Conservation (phyloP, 1,140 invertebrate species). For the Megalopta genalis region DNA sequence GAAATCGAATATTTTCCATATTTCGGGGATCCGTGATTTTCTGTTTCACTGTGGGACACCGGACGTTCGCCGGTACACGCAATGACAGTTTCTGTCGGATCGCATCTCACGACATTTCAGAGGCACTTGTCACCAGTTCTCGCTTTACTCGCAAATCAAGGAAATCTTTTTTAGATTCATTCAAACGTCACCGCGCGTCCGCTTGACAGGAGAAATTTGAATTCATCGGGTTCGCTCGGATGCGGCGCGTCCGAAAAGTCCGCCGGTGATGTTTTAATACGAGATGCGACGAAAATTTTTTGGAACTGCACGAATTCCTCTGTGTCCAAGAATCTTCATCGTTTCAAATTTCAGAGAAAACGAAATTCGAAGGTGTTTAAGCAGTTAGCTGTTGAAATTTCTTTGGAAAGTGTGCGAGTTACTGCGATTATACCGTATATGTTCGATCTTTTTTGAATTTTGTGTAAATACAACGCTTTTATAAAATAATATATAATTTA, state of each 20-base stretch:
- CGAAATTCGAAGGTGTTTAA: too few species aligned
- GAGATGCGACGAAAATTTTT: not conserved
- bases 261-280: not conserved
- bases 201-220: not conserved
- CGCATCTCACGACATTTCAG: not conserved
- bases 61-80: not conserved
- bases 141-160: not conserved
- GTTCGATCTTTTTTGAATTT: too few species aligned
- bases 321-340: too few species aligned
- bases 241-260: not conserved
- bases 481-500: too few species aligned
- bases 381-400: too few species aligned
- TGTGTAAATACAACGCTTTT: too few species aligned
- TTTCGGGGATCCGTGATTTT: not conserved
- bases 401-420: too few species aligned
- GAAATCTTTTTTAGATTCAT: not conserved
- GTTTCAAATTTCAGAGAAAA: too few species aligned
- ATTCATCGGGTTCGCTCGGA: not conserved
- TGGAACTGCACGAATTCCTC: too few species aligned
- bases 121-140: not conserved
- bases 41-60: not conserved
- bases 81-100: slow-evolving; percentile 13
- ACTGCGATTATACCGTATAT: too few species aligned
- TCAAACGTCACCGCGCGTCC: not conserved
- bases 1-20: slow-evolving; percentile 5